phyloP scores from a whole-genome alignment of 2,113 vertebrate genomes.

The Tonatia bakeri region DNA sequence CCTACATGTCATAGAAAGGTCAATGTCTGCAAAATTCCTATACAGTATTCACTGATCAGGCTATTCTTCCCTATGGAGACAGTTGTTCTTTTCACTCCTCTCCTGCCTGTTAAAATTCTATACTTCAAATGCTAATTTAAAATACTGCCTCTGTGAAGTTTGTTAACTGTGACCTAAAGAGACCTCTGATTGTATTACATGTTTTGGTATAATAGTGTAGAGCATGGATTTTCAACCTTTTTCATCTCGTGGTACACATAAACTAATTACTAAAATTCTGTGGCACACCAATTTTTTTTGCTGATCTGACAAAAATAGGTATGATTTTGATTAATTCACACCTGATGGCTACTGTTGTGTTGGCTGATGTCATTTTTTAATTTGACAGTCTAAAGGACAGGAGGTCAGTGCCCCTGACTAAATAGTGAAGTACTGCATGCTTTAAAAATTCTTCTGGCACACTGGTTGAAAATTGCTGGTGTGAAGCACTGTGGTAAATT shows the following conservation, averaged over 20 bases:
- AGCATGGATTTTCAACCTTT: neutral
- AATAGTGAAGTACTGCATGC: neutral
- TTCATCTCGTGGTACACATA: neutral
- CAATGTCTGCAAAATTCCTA: neutral
- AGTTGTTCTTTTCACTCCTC: neutral
- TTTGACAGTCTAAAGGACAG: neutral
- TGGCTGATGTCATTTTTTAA: neutral
- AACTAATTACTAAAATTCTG: neutral
- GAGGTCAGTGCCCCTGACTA: neutral
- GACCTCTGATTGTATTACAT: neutral
- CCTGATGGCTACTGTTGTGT: neutral
- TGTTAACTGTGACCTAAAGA: neutral
- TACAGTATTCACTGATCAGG: neutral
- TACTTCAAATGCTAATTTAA: constrained; percentile 30
- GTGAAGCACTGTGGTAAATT: neutral
- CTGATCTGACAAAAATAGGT: neutral
- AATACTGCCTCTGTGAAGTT: neutral
- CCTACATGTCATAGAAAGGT: neutral
- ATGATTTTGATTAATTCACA: neutral
- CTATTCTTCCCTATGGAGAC: neutral
- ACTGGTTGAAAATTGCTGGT: neutral
- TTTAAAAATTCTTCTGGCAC: neutral
- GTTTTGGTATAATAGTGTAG: neutral
- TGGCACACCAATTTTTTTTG: neutral
- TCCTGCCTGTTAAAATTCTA: neutral